These are phyloP conservation scores for Plagodis pulveraria DNA, from an alignment of 2,888 invertebrate species.

Conservation along the genomic window DNA sequence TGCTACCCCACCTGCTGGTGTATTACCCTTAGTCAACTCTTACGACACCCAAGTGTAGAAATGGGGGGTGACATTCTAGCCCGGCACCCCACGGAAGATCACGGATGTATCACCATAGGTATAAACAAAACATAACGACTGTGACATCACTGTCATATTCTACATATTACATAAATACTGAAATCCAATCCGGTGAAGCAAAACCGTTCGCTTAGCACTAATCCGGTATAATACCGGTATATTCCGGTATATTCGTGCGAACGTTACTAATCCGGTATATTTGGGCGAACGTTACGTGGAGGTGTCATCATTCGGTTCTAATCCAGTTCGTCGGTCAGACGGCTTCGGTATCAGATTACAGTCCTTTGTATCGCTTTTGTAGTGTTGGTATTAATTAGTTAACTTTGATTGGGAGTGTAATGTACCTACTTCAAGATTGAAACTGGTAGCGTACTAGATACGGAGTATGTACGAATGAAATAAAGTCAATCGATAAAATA, in stretches of 20 bases:
- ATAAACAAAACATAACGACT: too few relatives aligned
- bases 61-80: too few relatives aligned
- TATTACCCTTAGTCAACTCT: too few relatives aligned
- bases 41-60: too few relatives aligned
- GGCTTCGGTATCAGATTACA: slow-evolving; percentile 54
- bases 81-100: too few relatives aligned
- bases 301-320: slow-evolving; percentile 52
- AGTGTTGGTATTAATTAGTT: slow-evolving; percentile 14
- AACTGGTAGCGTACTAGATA: too few relatives aligned
- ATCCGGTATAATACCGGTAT: slow-evolving; percentile 20
- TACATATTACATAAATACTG: too few relatives aligned
- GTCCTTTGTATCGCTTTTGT: slow-evolving; percentile 19
- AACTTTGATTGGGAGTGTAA: slow-evolving; percentile 15
- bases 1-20: too few relatives aligned
- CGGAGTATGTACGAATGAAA: too few relatives aligned
- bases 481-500: too few relatives aligned
- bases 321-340: slow-evolving; percentile 48
- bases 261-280: slow-evolving; percentile 50
- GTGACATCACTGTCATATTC: slow-evolving; percentile 6
- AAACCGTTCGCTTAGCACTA: slow-evolving; percentile 18
- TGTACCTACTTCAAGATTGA: too few relatives aligned
- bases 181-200: slow-evolving; percentile 28
- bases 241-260: slow-evolving; percentile 23
- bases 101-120: too few relatives aligned
- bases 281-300: slow-evolving; percentile 44